Conservation (phyloP, 1,140 invertebrate genomes). For the Chironomus tepperi region DNA sequence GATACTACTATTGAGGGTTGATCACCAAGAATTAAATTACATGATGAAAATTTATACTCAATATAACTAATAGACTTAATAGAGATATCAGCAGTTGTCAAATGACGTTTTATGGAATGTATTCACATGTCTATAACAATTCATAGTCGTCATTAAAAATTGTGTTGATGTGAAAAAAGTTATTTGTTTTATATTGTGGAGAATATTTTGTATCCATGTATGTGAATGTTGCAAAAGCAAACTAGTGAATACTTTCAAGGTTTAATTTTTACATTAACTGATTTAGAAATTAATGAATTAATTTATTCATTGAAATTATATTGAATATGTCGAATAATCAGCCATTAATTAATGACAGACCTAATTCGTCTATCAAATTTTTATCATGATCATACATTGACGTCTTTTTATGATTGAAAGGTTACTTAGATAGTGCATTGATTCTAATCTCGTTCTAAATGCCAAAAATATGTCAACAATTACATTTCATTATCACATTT, state of each 20-base stretch:
- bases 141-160: no score
- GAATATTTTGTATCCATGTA: no score
- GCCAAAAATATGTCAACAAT: conserved; percentile 21
- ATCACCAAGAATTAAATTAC: neutral
- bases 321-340: neutral
- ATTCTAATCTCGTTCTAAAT: neutral
- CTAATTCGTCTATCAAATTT: neutral
- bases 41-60: neutral
- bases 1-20: neutral
- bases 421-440: neutral
- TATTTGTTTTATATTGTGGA: no score
- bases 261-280: no score
- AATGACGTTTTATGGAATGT: no score
- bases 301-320: neutral
- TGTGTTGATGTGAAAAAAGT: no score
- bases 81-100: neutral
- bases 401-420: neutral
- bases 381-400: neutral
- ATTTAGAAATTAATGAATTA: no score
- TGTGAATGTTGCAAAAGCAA: no score
- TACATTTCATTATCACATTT: conserved; percentile 18
- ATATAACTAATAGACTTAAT: neutral
- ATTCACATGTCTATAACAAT: no score
- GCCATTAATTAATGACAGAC: neutral
- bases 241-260: no score